These are phyloP conservation scores for Lochmaea capreae DNA, from an alignment of 2,888 invertebrate species.

Conservation along the genomic window DNA sequence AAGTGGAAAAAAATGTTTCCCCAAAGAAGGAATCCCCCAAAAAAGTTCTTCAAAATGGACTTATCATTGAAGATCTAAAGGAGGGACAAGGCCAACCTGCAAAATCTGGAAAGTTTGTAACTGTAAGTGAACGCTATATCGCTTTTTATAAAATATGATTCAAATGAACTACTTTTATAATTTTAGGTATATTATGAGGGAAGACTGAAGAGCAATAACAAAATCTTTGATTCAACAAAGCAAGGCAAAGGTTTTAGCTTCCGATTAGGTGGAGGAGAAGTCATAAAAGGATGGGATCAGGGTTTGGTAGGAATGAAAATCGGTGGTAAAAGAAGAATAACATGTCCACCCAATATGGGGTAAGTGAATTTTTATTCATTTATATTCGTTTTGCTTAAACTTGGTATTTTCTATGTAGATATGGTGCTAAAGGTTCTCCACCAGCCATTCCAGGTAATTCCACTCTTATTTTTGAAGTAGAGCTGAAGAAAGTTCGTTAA, in stretches of 20 bases:
- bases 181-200: constrained; percentile 87
- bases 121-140: constrained; percentile 61
- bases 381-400: constrained; percentile 11
- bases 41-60: constrained; percentile 78
- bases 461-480: constrained; percentile 89
- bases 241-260: constrained; percentile 89
- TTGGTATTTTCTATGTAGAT: constrained; percentile 65
- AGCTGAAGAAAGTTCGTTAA: constrained; percentile 83
- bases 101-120: constrained; percentile 79
- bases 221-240: constrained; percentile 83
- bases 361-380: constrained; percentile 69
- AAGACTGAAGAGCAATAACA: constrained; percentile 83
- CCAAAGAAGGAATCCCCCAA: constrained; percentile 61
- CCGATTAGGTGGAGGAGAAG: constrained; percentile 84
- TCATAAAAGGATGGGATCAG: constrained; percentile 91
- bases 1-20: constrained; percentile 39
- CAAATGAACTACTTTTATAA: constrained; percentile 18
- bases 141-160: neutral
- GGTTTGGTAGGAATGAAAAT: constrained; percentile 94
- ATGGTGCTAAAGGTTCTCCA: constrained; percentile 81
- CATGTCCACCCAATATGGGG: constrained; percentile 87
- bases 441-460: constrained; percentile 91
- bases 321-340: constrained; percentile 88
- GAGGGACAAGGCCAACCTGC: constrained; percentile 83
- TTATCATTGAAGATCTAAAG: constrained; percentile 82